These are phyloP conservation scores for Caerostris darwini DNA, from an alignment of 1,140 invertebrate species.

Conservation along the genomic window DNA sequence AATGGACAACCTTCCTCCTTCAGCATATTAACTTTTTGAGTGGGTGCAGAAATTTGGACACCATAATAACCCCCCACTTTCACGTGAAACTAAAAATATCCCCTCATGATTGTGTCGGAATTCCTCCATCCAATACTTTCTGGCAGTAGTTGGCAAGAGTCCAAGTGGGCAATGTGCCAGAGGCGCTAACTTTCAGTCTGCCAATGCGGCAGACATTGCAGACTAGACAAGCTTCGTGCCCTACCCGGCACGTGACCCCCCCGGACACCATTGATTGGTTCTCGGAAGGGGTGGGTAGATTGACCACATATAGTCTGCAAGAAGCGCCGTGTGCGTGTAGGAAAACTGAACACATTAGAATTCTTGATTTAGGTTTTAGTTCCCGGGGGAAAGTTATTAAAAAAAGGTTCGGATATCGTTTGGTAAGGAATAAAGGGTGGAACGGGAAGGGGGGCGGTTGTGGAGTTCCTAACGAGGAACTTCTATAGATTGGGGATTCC, in stretches of 20 bases:
- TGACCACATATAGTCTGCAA: constrained; percentile 16
- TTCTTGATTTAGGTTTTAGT: neutral
- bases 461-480: neutral
- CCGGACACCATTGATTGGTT: constrained; percentile 62
- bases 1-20: neutral
- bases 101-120: neutral
- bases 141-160: constrained; percentile 38
- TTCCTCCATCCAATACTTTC: neutral
- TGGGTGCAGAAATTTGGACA: constrained; percentile 19
- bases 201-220: constrained; percentile 77
- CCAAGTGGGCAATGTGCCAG: constrained; percentile 73
- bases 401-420: constrained; percentile 17
- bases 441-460: neutral
- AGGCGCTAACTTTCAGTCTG: constrained; percentile 63
- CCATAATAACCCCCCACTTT: neutral
- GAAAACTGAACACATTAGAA: neutral
- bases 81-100: constrained; percentile 72
- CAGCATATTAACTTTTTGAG: neutral
- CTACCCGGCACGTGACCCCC: constrained; percentile 52
- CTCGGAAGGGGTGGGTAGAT: neutral
- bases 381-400: constrained; percentile 25
- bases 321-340: neutral
- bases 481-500: neutral
- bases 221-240: constrained; percentile 56
- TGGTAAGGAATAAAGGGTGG: constrained; percentile 19